Evolutionary conservation across 2,888 invertebrate genomes (phyloP).

Genomic region (Calameuta pallipes): DNA sequence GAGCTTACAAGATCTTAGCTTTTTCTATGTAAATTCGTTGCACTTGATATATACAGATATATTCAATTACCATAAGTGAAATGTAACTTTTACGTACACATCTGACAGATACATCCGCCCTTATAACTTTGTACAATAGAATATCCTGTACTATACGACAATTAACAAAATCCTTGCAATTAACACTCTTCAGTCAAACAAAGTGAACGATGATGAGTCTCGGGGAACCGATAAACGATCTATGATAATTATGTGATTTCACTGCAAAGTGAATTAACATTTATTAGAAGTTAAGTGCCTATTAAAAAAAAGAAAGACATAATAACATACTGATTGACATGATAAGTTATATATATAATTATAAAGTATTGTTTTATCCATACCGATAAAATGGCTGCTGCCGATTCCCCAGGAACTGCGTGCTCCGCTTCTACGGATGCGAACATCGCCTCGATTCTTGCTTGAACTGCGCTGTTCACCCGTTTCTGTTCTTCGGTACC

Average conservation of each 20-base stretch:
- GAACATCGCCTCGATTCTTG: constrained; percentile 88
- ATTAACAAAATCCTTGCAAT: background rate
- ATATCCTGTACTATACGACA: background rate
- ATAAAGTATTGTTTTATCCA: background rate
- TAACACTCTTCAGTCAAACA: background rate
- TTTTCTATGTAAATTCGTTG: background rate
- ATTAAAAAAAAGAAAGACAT: constrained; percentile 9
- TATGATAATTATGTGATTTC: background rate
- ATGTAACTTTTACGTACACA: background rate
- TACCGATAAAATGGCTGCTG: constrained; percentile 60
- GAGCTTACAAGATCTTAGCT: background rate
- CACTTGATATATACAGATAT: background rate
- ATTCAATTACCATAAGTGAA: background rate
- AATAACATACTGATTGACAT: constrained; percentile 12
- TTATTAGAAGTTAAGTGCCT: background rate
- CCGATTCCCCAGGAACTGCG: constrained; percentile 47
- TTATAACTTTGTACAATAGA: background rate
- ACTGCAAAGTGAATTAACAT: background rate
- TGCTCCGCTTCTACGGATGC: constrained; percentile 62
- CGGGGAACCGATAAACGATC: background rate
- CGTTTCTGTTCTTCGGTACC: constrained; percentile 60
- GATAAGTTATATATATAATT: background rate
- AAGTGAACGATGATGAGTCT: background rate
- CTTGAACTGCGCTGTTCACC: constrained; percentile 82
- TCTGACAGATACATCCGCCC: background rate